Base-by-base conservation (phyloP, 2,888 invertebrate species). In the Mystacides longicornis region DNA sequence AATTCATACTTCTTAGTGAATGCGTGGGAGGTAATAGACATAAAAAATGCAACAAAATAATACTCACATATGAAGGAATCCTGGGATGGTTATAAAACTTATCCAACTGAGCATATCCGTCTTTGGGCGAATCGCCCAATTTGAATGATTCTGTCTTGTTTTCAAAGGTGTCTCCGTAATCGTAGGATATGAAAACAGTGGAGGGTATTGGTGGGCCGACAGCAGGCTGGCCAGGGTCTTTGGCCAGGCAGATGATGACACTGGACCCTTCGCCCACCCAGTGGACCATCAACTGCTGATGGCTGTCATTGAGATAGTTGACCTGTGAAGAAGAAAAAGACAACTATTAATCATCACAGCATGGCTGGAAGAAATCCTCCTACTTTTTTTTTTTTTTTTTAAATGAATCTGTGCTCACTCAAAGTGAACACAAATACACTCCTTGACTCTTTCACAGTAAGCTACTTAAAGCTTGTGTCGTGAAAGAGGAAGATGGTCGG, bases 251-350 rank as follows among this genome's bases (percentile, higher is more conserved):
- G 62, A 94, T 86, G 64, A 94, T 89, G 23, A 92, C 88, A 71
- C 89, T 84, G 58, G 90, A 89, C 19, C 86, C 86, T 69, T 89
- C 87, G 22, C 93, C 93, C 11, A 92, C 89, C 93, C 94, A 94
- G 70, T 93, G 91, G 9, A 94, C 91, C 81, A 93, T 87, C 65
- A 94, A 72, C 68, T 92, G 90, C 65, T 89, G 88, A 68, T 94
- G 93, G 61, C 84, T 85, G 72, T 93, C 93, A 72, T 92, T 88
- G 20, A 93, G 76, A 56, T 81, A 75, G 61, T 82, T 86, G 52
- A 85, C 81, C 93, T 93, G 79, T 14, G 27, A 11, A 3, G 16
- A 37, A 37, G 37, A 37, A 37, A 7, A 11, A 27, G 5, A 7
- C 11, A 27, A 27, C 11, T 27, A 27, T 27, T 27, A n/a, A n/a